A percentile compares a stretch with the other conserved stretches of the same genome.
These are phyloP conservation scores for Mnemiopsis leidyi DNA, from an alignment of 37 sponge, comb jelly and placozoan genomes.

Conservation along the genomic window DNA sequence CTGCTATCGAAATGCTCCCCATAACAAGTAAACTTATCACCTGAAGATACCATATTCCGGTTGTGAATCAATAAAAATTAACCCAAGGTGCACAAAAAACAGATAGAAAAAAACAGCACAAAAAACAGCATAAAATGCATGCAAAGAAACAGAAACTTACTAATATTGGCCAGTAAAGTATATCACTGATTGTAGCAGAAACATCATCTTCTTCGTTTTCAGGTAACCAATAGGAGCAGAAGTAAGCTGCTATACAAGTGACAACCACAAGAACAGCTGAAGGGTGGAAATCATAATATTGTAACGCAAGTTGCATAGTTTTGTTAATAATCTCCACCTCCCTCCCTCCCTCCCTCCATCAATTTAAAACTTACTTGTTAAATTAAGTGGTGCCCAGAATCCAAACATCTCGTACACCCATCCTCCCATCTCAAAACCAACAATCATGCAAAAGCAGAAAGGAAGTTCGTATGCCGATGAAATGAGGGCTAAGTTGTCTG, in stretches of 20 bases:
- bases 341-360: too few species aligned
- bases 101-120: too few species aligned
- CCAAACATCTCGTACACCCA: background rate
- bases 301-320: too few species aligned
- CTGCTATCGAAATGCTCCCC: background rate
- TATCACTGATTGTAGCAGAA: background rate
- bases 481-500: background rate
- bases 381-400: background rate
- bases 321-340: too few species aligned
- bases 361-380: background rate
- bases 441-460: background rate
- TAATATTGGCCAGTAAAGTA: background rate
- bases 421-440: background rate
- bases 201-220: background rate
- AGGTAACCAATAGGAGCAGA: background rate
- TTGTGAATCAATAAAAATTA: too few species aligned
- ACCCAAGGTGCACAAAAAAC: too few species aligned
- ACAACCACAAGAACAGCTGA: background rate
- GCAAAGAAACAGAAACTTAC: too few species aligned
- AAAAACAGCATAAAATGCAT: too few species aligned
- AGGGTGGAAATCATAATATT: too few species aligned
- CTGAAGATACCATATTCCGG: too few species aligned
- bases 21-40: background rate
- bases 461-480: background rate
- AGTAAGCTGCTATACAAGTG: background rate